A percentile compares a stretch with the other conserved stretches of the same genome.
Conservation (phyloP, 1,140 invertebrate genomes). For the Ceratina calcarata region DNA sequence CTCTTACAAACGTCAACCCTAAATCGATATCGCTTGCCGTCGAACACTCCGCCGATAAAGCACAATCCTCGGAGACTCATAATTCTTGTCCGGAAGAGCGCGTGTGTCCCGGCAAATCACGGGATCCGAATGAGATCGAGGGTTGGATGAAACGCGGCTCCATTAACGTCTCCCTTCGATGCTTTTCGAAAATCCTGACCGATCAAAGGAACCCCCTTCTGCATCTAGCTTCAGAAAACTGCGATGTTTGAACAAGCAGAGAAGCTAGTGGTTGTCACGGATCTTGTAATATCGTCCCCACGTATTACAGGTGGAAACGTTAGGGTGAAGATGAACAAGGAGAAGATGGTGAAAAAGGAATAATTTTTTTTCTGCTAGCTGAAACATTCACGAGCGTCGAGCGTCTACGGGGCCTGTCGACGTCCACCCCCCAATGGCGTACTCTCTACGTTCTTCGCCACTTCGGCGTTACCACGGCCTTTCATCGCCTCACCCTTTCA, state of each 20-base stretch:
- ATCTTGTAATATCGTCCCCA: too few species aligned
- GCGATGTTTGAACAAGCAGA: background rate
- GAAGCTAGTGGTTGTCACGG: too few species aligned
- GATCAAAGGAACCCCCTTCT: constrained; percentile 31
- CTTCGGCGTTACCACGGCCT: constrained; percentile 25
- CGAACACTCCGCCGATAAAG: constrained; percentile 3
- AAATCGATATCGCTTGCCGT: constrained; percentile 16
- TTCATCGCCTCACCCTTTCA: constrained; percentile 39
- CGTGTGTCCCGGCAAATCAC: constrained; percentile 35
- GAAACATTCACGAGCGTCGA: constrained; percentile 64
- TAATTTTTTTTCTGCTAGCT: constrained; percentile 53
- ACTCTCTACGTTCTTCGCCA: constrained; percentile 19
- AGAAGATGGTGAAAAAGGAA: constrained; percentile 3
- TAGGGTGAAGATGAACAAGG: background rate
- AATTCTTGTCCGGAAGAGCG: constrained; percentile 42
- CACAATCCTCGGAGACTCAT: constrained; percentile 11
- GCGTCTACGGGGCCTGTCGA: constrained; percentile 38
- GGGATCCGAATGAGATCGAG: constrained; percentile 33
- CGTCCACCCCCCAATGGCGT: constrained; percentile 3
- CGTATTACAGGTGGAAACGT: background rate
- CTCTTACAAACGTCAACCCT: too few species aligned
- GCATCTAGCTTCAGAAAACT: constrained; percentile 34
- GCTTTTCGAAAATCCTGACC: constrained; percentile 41
- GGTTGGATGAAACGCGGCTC: constrained; percentile 31
- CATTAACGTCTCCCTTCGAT: constrained; percentile 45